Evolutionary conservation across 2,113 vertebrate species (phyloP).

Genomic region (Equus quagga): DNA sequence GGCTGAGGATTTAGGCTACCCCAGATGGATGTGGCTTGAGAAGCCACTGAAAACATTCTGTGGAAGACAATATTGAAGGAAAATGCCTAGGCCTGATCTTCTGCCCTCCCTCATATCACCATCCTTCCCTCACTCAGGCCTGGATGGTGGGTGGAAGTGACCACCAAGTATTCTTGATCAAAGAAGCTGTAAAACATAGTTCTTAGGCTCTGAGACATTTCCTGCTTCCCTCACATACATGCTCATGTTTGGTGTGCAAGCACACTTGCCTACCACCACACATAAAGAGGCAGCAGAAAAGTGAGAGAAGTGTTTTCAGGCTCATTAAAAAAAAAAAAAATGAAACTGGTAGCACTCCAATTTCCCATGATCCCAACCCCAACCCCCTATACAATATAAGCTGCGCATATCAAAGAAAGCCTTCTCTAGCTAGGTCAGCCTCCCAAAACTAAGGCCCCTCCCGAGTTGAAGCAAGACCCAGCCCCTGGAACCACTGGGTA

Average conservation of each 20-base stretch:
- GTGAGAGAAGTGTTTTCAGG: constrained; percentile 48
- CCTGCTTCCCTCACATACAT: constrained; percentile 16
- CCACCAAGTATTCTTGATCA: neutral
- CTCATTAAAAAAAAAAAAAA: constrained; percentile 11
- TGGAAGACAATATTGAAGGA: constrained; percentile 2
- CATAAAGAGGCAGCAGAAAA: constrained; percentile 40
- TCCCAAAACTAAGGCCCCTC: neutral
- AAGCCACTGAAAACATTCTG: neutral
- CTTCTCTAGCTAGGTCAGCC: constrained; percentile 42
- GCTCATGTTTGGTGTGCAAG: neutral
- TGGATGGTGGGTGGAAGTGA: neutral
- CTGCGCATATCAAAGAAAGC: constrained; percentile 6
- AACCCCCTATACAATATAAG: neutral
- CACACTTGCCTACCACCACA: constrained; percentile 12
- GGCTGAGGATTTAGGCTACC: constrained; percentile 28
- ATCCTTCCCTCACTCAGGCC: neutral
- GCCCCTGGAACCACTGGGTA: neutral
- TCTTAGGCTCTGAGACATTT: neutral
- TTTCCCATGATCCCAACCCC: neutral
- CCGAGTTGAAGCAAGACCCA: neutral
- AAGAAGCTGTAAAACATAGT: neutral
- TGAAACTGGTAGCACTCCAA: constrained; percentile 15
- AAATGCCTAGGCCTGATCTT: neutral
- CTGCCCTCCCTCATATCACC: neutral
- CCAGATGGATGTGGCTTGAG: neutral